These are phyloP conservation scores for Caenorhabditis wallacei DNA, from an alignment of 2,888 invertebrate species.

Conservation along the genomic window DNA sequence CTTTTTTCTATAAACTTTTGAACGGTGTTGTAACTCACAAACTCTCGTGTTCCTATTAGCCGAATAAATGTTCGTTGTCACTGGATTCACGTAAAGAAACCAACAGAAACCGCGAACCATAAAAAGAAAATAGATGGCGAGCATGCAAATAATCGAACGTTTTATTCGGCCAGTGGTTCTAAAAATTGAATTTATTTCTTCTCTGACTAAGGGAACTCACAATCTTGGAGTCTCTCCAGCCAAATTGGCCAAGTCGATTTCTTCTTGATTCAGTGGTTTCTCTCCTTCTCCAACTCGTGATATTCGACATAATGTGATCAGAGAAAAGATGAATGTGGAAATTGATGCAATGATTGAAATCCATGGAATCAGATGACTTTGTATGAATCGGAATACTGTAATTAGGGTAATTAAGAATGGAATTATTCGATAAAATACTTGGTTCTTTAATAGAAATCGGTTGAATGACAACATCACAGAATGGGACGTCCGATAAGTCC, in stretches of 20 bases:
- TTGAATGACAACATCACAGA: constrained; percentile 33
- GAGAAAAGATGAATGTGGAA: constrained; percentile 25
- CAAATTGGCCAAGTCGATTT: constrained; percentile 11
- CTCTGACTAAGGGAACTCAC: not conserved
- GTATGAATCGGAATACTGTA: constrained; percentile 23
- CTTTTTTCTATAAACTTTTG: too few species aligned
- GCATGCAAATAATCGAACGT: constrained; percentile 42
- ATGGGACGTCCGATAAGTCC: constrained; percentile 1
- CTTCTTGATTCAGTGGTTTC: constrained; percentile 16
- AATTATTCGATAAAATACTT: not conserved
- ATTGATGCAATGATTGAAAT: constrained; percentile 2
- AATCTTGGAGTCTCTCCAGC: not conserved
- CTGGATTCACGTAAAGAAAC: constrained; percentile 26
- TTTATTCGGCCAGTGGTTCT: constrained; percentile 33
- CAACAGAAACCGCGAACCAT: constrained; percentile 33
- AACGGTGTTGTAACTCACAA: constrained; percentile 26
- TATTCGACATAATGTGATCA: constrained; percentile 32
- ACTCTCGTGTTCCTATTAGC: constrained; percentile 15
- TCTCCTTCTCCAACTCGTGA: constrained; percentile 40
- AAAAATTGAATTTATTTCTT: not conserved
- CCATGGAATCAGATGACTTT: not conserved
- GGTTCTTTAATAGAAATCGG: not conserved
- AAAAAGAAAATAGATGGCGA: constrained; percentile 36
- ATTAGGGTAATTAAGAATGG: not conserved
- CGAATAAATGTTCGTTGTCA: constrained; percentile 2